Evolutionary conservation across 2,797 vertebrate genomes (phyloP).

Genomic region (Arctocebus calabarensis): DNA sequence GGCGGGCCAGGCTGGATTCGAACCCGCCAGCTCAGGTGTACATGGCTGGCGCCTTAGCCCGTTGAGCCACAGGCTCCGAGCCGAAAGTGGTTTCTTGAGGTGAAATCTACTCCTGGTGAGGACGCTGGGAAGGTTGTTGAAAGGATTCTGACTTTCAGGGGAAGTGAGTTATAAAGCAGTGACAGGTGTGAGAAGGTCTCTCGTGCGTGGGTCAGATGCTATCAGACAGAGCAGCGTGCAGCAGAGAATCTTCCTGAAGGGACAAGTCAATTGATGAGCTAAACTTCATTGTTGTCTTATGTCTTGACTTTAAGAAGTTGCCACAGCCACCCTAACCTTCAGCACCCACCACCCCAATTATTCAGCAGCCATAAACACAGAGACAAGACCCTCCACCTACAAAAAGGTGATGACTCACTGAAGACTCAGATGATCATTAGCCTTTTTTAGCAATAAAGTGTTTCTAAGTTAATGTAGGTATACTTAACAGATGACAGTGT

Average conservation of each 20-base stretch:
- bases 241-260: neutral
- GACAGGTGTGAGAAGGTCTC: neutral
- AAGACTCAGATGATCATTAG: neutral
- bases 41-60: no score
- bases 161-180: neutral
- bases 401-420: neutral
- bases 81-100: neutral
- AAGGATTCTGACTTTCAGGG: neutral
- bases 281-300: neutral
- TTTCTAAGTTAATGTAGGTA: neutral
- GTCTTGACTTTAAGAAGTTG: neutral
- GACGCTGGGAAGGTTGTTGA: neutral
- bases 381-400: neutral
- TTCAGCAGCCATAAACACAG: neutral
- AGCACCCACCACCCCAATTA: neutral
- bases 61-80: no score
- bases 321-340: neutral
- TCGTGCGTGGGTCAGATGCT: neutral
- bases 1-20: no score
- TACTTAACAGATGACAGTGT: neutral
- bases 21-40: no score
- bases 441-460: neutral
- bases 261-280: neutral
- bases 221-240: neutral
- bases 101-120: neutral